These are phyloP conservation scores for Callorhinus ursinus DNA, from an alignment of 2,113 vertebrate genomes.

Conservation along the genomic window DNA sequence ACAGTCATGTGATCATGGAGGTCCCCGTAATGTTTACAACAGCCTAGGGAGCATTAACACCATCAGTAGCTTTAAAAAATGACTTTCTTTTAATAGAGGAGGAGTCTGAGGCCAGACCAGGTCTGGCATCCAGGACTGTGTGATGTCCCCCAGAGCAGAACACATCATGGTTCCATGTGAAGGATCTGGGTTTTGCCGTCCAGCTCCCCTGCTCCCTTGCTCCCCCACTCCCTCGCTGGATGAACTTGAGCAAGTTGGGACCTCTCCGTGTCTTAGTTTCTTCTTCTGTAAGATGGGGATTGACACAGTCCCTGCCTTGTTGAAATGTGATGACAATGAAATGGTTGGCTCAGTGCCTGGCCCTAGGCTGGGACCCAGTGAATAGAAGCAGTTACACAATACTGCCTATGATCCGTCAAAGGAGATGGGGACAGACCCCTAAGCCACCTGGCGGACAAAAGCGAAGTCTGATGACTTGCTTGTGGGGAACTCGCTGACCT, in stretches of 20 bases:
- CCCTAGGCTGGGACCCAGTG: not conserved
- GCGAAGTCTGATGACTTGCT: not conserved
- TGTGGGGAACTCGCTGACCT: not conserved
- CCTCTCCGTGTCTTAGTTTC: not conserved
- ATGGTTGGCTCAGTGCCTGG: not conserved
- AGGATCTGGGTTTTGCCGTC: not conserved
- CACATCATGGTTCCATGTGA: accelerated
- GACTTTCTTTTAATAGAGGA: not conserved
- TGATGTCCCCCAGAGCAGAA: not conserved
- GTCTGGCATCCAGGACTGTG: not conserved
- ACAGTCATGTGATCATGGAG: not conserved
- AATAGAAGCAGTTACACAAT: not conserved
- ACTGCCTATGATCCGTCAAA: not conserved
- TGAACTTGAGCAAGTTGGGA: not conserved
- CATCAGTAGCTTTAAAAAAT: not conserved
- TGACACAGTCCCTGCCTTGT: not conserved
- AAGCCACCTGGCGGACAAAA: not conserved
- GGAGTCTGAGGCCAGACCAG: not conserved
- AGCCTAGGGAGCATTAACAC: not conserved
- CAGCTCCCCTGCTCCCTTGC: not conserved
- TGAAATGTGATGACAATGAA: not conserved
- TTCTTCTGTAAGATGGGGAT: not conserved
- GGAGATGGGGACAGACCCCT: not conserved
- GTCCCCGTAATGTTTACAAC: not conserved
- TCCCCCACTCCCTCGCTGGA: too few relatives aligned